A percentile compares a stretch with the other conserved stretches of the same genome.
phyloP scores from a whole-genome alignment of 37 sponge, comb jelly and placozoan species.

The Chondrosia reniformis region DNA sequence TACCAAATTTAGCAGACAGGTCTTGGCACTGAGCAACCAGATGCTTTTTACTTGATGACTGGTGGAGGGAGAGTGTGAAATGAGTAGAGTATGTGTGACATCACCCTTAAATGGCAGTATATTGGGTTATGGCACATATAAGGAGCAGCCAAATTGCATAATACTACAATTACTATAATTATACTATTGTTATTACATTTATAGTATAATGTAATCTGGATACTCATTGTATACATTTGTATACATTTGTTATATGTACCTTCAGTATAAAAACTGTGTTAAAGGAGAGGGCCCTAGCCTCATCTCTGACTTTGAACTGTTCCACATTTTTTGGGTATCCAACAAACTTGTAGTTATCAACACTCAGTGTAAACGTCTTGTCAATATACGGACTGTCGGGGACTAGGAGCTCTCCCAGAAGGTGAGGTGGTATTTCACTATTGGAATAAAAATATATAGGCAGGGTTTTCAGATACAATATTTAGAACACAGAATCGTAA shows the following conservation, averaged over 20 bases:
- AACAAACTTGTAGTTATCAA: constrained; percentile 75
- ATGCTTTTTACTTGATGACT: neutral
- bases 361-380: constrained; percentile 58
- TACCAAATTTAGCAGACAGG: neutral
- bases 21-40: neutral
- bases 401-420: constrained; percentile 59
- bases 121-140: no score
- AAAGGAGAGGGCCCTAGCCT: constrained; percentile 22
- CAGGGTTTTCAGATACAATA: neutral
- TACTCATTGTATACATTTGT: no score
- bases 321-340: constrained; percentile 66
- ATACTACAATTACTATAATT: no score
- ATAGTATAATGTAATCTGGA: no score
- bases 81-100: no score
- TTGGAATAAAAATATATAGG: neutral
- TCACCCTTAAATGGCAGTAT: no score
- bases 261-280: constrained; percentile 66
- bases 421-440: constrained; percentile 56
- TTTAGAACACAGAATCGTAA: no score
- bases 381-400: constrained; percentile 39
- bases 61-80: no score
- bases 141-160: no score
- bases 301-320: constrained; percentile 9
- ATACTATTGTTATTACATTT: no score
- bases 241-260: no score